These are phyloP conservation scores for Zingel zingel DNA, from an alignment of 2,113 vertebrate genomes.

Conservation along the genomic window DNA sequence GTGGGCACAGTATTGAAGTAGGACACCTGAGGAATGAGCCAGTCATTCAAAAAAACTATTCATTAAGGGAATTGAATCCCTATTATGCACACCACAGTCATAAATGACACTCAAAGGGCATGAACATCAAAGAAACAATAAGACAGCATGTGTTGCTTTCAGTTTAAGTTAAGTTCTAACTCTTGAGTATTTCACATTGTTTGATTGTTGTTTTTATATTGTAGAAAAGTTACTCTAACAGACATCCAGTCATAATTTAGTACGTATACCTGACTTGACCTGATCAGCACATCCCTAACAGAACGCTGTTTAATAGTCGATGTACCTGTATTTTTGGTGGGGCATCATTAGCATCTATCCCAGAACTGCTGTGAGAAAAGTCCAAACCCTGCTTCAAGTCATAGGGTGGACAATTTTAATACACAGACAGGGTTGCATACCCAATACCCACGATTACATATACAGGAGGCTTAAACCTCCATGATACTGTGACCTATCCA, in stretches of 20 bases:
- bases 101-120: not conserved
- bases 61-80: not conserved
- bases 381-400: not conserved
- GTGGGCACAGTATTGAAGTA: not conserved
- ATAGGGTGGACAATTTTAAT: not conserved
- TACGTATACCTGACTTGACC: no score
- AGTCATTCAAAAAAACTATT: not conserved
- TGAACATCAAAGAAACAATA: no score
- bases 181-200: no score
- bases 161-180: no score
- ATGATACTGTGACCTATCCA: not conserved
- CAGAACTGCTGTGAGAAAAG: not conserved
- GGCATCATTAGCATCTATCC: not conserved
- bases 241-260: no score
- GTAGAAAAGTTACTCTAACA: no score
- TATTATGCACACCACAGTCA: no score
- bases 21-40: not conserved
- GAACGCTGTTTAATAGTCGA: no score
- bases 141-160: no score
- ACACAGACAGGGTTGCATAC: not conserved
- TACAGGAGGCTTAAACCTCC: not conserved
- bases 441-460: not conserved
- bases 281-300: no score
- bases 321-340: no score
- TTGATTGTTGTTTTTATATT: no score